These are phyloP conservation scores for Centruroides sculpturatus DNA, from an alignment of 1,140 invertebrate genomes.

Conservation along the genomic window DNA sequence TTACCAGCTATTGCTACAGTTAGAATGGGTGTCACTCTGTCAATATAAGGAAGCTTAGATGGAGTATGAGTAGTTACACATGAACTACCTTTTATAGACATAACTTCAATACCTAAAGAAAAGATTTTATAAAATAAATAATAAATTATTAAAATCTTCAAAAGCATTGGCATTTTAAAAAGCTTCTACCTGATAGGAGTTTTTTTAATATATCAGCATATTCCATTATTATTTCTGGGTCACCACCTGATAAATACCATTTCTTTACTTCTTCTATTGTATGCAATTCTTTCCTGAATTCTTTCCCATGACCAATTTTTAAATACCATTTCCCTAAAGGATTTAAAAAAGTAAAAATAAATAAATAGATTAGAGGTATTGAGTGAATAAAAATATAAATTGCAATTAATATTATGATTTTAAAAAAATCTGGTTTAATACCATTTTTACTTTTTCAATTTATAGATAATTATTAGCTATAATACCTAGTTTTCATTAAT, in stretches of 20 bases:
- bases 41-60: slow-evolving; percentile 5
- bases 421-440: no score
- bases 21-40: background rate
- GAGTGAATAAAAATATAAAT: no score
- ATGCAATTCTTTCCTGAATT: background rate
- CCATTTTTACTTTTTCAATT: no score
- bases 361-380: no score
- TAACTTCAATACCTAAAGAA: background rate
- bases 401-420: no score
- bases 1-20: slow-evolving; percentile 4
- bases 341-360: background rate
- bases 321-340: background rate
- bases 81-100: background rate
- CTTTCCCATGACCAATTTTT: background rate
- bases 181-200: background rate
- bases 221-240: background rate
- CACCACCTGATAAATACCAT: background rate
- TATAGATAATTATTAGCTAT: no score
- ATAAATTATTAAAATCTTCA: background rate
- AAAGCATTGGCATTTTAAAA: background rate
- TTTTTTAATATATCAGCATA: background rate
- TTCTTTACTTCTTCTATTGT: background rate
- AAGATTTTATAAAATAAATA: background rate
- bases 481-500: no score
- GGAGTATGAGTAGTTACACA: slow-evolving; percentile 1